Conservation (phyloP, 1,140 invertebrate species). For the Drosophila tani region DNA sequence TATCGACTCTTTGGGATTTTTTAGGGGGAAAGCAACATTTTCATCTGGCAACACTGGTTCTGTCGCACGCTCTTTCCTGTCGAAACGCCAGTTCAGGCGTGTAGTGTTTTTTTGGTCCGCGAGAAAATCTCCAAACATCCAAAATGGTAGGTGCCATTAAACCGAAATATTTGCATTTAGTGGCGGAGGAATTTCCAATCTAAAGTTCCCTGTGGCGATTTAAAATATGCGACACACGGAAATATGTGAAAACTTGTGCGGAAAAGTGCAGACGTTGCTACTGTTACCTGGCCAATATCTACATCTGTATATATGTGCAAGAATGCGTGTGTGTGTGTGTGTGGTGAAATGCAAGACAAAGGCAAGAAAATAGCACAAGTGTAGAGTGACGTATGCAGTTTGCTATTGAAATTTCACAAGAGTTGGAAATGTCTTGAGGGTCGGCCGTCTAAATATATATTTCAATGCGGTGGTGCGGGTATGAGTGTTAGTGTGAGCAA, state of each 20-base stretch:
- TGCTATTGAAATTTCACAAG: conserved; percentile 54
- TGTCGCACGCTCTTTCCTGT: conserved; percentile 86
- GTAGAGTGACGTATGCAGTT: conserved; percentile 77
- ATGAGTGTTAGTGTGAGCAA: conserved; percentile 14
- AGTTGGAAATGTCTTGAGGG: conserved; percentile 30
- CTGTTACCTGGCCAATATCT: conserved; percentile 19
- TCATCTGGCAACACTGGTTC: too few species aligned
- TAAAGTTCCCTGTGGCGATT: conserved; percentile 30
- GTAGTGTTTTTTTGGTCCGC: conserved; percentile 89
- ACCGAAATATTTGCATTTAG: conserved; percentile 21
- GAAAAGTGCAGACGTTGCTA: conserved; percentile 61
- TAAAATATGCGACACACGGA: conserved; percentile 8
- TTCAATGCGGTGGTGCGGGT: neutral
- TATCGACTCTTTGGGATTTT: too few species aligned
- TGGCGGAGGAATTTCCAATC: neutral
- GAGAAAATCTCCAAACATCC: conserved; percentile 92
- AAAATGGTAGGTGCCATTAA: conserved; percentile 90
- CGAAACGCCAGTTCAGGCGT: conserved; percentile 93
- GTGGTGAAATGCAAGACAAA: conserved; percentile 77
- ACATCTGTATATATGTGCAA: conserved; percentile 23
- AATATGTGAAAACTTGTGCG: conserved; percentile 11
- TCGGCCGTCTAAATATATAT: conserved; percentile 28
- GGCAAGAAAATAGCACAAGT: conserved; percentile 59
- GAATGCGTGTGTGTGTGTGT: conserved; percentile 21
- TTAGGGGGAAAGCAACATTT: too few species aligned